Percentiles rank a stretch among this genome's conserved stretches.
phyloP scores from a whole-genome alignment of 2,113 vertebrate genomes.

The Coregonus clupeaformis region DNA sequence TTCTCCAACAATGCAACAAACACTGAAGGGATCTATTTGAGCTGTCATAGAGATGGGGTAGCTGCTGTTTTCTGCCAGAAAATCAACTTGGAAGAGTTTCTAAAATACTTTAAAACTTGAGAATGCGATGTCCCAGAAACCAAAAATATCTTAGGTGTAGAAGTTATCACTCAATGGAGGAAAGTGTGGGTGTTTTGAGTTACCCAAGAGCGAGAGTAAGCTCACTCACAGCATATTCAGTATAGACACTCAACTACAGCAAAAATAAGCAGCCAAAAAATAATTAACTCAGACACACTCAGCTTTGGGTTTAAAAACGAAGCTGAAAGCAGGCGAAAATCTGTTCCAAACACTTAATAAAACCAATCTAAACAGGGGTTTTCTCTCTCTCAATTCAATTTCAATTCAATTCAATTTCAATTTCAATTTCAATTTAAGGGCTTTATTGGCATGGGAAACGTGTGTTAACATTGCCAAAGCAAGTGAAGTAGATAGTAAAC shows the following conservation, averaged over 20 bases:
- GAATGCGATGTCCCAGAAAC: conserved; percentile 32
- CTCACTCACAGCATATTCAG: background rate
- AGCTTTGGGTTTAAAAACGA: too few species aligned
- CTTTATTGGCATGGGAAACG: too few species aligned
- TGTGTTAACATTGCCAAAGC: too few species aligned
- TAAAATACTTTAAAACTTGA: conserved; percentile 1
- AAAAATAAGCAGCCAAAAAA: too few species aligned
- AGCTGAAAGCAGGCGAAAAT: background rate
- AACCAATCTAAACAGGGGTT: too few species aligned
- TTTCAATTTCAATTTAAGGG: too few species aligned
- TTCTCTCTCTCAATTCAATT: too few species aligned
- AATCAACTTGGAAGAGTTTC: conserved; percentile 4
- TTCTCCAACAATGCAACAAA: background rate
- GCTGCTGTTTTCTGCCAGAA: background rate
- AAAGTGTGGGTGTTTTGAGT: conserved; percentile 15
- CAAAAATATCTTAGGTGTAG: conserved; percentile 21
- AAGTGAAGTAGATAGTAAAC: too few species aligned
- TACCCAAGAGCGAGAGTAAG: conserved; percentile 13
- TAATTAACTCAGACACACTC: too few species aligned
- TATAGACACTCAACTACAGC: background rate
- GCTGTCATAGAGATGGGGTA: background rate
- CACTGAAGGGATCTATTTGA: conserved; percentile 13
- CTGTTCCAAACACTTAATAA: too few species aligned
- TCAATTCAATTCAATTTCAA: too few species aligned
- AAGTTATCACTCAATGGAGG: conserved; percentile 1